Evolutionary conservation across 2,113 vertebrate genomes (phyloP).

Genomic region (Hippoglossus stenolepis): DNA sequence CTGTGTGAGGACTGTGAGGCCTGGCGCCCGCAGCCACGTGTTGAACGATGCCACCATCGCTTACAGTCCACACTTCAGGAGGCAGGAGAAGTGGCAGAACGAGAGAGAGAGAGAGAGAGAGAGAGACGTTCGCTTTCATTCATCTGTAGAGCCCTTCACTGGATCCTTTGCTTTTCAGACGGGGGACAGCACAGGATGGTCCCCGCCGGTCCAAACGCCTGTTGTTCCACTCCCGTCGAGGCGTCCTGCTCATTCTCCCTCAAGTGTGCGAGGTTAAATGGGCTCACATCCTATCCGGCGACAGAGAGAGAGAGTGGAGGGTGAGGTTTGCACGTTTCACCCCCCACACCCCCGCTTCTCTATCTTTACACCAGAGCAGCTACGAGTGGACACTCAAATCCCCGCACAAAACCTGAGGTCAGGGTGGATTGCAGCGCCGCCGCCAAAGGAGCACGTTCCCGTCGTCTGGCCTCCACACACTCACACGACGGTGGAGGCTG

Average conservation of each 20-base stretch:
- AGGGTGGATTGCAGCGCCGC: conserved; percentile 17
- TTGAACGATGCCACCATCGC: conserved; percentile 73
- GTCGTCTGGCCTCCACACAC: conserved; percentile 8
- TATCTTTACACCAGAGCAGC: conserved; percentile 46
- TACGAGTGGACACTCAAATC: conserved; percentile 57
- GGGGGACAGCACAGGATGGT: conserved; percentile 58
- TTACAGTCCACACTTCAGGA: conserved; percentile 83
- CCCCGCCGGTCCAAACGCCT: conserved; percentile 39
- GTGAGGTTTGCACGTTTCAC: conserved; percentile 16
- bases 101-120: conserved; percentile 37
- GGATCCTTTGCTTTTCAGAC: conserved; percentile 47
- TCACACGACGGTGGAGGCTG: conserved; percentile 24
- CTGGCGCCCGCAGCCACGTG: not conserved
- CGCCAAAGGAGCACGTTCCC: conserved; percentile 27
- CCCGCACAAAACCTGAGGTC: conserved; percentile 51
- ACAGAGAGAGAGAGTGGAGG: conserved; percentile 25
- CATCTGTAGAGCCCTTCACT: conserved; percentile 72
- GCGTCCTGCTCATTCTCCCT: conserved; percentile 59
- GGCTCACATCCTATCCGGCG: conserved; percentile 70
- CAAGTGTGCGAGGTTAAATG: conserved; percentile 78
- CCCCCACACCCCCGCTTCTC: not conserved
- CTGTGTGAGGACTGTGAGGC: not conserved
- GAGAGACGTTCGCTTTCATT: conserved; percentile 64
- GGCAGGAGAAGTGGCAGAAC: conserved; percentile 24
- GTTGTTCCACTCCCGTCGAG: conserved; percentile 61